Evolutionary conservation across 1,140 invertebrate species (phyloP).

Genomic region (Chrysoperla carnea): DNA sequence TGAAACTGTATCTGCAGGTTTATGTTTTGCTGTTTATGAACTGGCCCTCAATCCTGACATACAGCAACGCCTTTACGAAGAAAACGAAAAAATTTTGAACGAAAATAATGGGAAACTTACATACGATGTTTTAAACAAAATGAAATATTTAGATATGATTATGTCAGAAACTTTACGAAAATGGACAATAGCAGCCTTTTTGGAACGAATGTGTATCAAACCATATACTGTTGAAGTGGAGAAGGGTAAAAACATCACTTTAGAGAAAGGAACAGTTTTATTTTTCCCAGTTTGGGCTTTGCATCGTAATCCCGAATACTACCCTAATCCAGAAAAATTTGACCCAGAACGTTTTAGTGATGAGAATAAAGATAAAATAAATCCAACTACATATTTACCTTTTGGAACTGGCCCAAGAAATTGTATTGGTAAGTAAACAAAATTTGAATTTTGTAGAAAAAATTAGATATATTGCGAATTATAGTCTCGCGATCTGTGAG

Average conservation of each 20-base stretch:
- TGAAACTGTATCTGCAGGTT: conserved; percentile 15
- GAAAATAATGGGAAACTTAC: conserved; percentile 3
- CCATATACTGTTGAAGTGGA: conserved; percentile 19
- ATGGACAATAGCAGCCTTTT: conserved; percentile 25
- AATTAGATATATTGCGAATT: too few species aligned
- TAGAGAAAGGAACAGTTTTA: conserved; percentile 17
- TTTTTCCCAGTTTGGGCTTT: conserved; percentile 26
- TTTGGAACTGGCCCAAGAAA: conserved; percentile 31
- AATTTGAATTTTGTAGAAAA: too few species aligned
- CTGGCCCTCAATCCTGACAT: conserved; percentile 31
- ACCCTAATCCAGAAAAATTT: too few species aligned
- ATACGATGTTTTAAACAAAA: conserved; percentile 8
- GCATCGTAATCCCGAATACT: too few species aligned
- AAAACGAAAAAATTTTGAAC: conserved; percentile 10
- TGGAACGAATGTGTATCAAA: conserved; percentile 28
- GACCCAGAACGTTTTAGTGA: too few species aligned
- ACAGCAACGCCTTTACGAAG: conserved; percentile 20
- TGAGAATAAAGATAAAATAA: conserved; percentile 8
- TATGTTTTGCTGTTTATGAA: conserved; percentile 19
- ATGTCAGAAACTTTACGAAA: conserved; percentile 30
- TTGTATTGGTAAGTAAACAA: conserved; percentile 12
- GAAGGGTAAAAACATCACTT: conserved; percentile 4
- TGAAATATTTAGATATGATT: conserved; percentile 17
- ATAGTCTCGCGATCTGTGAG: too few species aligned
- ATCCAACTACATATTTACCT: conserved; percentile 24